phyloP scores from a whole-genome alignment of 1,140 invertebrate genomes.

The Bursaphelenchus mucronatus region DNA sequence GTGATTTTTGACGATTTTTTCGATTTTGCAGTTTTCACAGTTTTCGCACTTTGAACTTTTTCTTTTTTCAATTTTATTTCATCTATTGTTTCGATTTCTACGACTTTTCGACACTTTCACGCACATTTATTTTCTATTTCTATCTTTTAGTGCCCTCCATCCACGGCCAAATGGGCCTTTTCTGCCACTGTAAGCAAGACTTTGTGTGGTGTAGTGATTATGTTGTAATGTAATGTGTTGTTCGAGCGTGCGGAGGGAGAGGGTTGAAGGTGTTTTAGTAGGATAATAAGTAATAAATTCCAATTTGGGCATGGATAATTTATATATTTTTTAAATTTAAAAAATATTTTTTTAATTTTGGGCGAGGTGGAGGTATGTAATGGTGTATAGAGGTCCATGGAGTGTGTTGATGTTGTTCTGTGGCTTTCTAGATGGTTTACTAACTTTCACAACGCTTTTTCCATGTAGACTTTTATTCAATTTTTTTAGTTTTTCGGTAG shows the following conservation, averaged over 20 bases:
- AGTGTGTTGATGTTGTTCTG: no score
- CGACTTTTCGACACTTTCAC: conserved; percentile 8
- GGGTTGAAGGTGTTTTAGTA: no score
- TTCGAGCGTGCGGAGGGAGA: no score
- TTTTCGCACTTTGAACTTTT: neutral
- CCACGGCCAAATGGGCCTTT: conserved; percentile 59
- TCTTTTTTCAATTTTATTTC: conserved; percentile 4
- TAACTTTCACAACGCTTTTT: conserved; percentile 21
- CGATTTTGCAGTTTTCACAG: conserved; percentile 7
- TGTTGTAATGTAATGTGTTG: neutral
- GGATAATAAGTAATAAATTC: no score
- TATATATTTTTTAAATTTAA: no score
- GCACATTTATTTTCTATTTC: conserved; percentile 1
- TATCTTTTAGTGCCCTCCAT: conserved; percentile 54
- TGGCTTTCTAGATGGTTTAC: conserved; percentile 4
- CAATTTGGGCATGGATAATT: no score
- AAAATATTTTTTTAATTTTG: no score
- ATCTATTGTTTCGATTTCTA: conserved; percentile 14
- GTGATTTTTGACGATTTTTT: neutral
- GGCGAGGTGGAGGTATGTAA: no score
- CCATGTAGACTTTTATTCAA: neutral
- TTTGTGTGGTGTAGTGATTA: conserved; percentile 23
- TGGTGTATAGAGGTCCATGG: no score
- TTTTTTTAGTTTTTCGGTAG: neutral
- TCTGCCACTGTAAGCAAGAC: conserved; percentile 57